Percentiles rank a stretch among this genome's conserved stretches.
Conservation (phyloP, 2,888 invertebrate genomes). For the Rhogogaster chlorosoma region DNA sequence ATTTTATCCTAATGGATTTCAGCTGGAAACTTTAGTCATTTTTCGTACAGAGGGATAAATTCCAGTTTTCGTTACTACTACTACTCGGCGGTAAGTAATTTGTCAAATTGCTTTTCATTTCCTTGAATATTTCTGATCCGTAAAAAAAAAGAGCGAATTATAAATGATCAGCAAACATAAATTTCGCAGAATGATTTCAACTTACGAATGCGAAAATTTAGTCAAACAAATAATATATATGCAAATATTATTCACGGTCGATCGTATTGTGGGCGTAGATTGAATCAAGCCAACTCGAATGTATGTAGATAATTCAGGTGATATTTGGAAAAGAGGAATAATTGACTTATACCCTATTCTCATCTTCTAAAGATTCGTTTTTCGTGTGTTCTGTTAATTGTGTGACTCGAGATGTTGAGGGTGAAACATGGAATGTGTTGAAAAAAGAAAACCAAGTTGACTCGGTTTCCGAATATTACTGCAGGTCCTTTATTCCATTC, state of each 20-base stretch:
- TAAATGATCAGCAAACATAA: not conserved
- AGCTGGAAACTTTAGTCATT: not conserved
- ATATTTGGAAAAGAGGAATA: no score
- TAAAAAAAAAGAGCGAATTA: not conserved
- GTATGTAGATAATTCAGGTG: no score
- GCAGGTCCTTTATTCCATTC: no score
- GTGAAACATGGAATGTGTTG: no score
- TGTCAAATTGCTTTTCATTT: conserved; percentile 52
- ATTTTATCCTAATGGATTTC: not conserved
- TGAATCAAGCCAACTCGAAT: no score
- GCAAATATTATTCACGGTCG: not conserved
- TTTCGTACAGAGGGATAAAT: not conserved
- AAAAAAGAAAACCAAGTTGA: no score
- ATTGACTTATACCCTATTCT: no score
- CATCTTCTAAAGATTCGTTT: no score
- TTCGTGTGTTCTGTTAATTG: no score
- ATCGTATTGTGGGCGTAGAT: not conserved
- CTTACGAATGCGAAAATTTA: not conserved
- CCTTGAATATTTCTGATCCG: not conserved
- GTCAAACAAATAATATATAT: not conserved
- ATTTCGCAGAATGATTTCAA: not conserved
- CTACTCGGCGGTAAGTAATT: not conserved
- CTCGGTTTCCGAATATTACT: no score
- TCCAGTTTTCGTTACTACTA: not conserved
- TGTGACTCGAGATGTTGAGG: no score